Conservation (phyloP, 1,140 invertebrate species). For the Heliconius nattereri region DNA sequence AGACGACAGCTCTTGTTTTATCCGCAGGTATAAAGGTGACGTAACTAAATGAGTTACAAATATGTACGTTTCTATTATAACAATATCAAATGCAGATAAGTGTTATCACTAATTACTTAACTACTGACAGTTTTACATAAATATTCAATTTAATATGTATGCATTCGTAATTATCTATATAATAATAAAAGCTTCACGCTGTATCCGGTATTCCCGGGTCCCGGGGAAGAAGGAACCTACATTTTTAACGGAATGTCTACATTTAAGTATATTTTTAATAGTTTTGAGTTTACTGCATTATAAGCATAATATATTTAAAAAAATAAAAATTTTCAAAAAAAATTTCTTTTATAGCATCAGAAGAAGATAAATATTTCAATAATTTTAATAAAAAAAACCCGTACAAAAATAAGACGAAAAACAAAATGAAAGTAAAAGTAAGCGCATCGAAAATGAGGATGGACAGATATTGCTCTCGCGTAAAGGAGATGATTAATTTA, state of each 20-base stretch:
- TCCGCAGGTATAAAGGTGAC: neutral
- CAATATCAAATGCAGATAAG: neutral
- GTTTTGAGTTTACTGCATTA: no score
- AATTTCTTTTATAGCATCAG: neutral
- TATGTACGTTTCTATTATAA: neutral
- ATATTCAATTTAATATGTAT: neutral
- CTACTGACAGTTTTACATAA: neutral
- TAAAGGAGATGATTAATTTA: neutral
- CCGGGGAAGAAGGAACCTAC: neutral
- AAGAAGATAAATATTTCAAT: neutral
- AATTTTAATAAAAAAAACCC: neutral
- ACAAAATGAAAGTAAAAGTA: neutral
- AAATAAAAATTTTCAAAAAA: no score
- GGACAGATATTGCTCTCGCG: neutral
- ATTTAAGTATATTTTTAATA: no score
- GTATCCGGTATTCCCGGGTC: no score
- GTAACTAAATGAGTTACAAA: neutral
- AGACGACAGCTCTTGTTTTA: no score
- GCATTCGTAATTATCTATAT: no score
- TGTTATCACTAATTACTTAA: conserved; percentile 1
- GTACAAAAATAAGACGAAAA: neutral
- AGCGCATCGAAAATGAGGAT: neutral
- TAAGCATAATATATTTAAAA: no score
- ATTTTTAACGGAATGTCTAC: no score
- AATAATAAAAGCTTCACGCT: no score